Evolutionary conservation across 2,113 vertebrate species (phyloP).

Genomic region (Dolichallabes microphthalmus): DNA sequence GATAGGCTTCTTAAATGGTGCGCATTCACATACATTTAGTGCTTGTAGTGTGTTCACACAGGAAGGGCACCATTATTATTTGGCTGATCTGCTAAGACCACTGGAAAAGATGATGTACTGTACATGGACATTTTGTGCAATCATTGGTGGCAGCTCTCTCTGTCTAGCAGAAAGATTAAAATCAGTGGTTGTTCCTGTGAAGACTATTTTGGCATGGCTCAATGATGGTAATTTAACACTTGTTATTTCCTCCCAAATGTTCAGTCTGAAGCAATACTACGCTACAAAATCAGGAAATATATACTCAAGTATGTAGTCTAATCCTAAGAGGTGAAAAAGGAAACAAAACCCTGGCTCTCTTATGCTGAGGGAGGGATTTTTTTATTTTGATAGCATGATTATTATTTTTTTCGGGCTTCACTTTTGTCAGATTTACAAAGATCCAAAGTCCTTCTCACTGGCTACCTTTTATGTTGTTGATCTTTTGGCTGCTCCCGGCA

Average conservation of each 20-base stretch:
- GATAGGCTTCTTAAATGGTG: not conserved
- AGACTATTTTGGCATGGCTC: not conserved
- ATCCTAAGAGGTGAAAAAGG: not conserved
- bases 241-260: not conserved
- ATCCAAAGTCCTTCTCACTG: not conserved
- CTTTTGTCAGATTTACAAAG: not conserved
- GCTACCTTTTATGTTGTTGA: too few relatives aligned
- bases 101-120: too few relatives aligned
- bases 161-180: not conserved
- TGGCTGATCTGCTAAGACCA: not conserved
- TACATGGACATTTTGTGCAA: not conserved
- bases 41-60: not conserved
- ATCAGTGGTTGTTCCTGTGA: not conserved
- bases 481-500: too few relatives aligned
- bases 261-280: not conserved
- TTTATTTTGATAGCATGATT: not conserved
- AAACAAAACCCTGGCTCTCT: not conserved
- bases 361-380: not conserved
- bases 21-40: not conserved
- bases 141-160: not conserved
- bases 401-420: not conserved
- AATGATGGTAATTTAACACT: not conserved
- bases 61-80: not conserved
- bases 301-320: not conserved
- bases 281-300: not conserved